Evolutionary conservation across 2,888 invertebrate species (phyloP), one percentile per base, ranked within the genome.

Genomic region (Drosophila prostipennis): DNA sequence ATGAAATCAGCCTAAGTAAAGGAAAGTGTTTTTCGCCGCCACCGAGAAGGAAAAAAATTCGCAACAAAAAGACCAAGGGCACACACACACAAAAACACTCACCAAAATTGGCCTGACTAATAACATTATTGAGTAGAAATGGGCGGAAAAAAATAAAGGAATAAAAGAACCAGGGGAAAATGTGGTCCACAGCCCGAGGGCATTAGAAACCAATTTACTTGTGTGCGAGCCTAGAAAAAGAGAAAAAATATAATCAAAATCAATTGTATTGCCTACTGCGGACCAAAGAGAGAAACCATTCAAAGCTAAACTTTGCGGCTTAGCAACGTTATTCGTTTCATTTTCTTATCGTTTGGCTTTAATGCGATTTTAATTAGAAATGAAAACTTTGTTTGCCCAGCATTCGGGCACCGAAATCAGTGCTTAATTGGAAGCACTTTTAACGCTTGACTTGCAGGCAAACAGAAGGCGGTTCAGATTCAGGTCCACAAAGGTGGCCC

Each of bases 51-150:
- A 67, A 68, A 59, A 51, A 32, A 32, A 4, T 10, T 13, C 19
- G 58, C 71, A 58, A 78, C 52, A 70, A 80, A 71, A 72, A 74
- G 64, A 67, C 49, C 57, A 48, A 70, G 11, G 39, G 57, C 29
- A 71, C 63, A 56, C 64, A 52, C 40, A 51, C 59, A 46, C 42
- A 52, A 69, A 84, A 84, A 79, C 85, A 78, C 77, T 76, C 72
- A 72, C 70, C 67, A 74, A 82, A 85, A 84, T 87, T 69, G 63
- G 58, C 72, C 60, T 34, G 64, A 72, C 76, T 79, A 79, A 87
- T 79, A 82, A 79, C 69, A 70, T 70, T 79, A 74, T 67, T 67
- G 57, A 58, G 53, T 64, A 26, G 49, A 58, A 54, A 64, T 70
- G 42, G 42, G 32, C 46, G 32, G 46, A 46, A 48, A 39, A 59